A percentile compares a stretch with the other conserved stretches of the same genome.
Conservation (phyloP, 2,113 vertebrate species). For the Narcine bancroftii region DNA sequence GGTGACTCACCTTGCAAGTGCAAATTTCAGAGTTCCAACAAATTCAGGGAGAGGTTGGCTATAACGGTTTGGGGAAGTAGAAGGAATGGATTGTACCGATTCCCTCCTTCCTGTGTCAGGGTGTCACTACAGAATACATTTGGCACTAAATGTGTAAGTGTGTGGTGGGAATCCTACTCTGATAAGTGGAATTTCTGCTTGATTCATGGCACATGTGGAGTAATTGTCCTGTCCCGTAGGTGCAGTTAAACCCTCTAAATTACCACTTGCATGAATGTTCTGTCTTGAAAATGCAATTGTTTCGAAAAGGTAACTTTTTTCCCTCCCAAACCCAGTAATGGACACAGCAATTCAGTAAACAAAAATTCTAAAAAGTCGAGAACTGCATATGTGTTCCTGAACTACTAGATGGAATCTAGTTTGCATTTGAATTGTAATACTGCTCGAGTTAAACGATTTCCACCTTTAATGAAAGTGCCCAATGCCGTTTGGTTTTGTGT, state of each 20-base stretch:
- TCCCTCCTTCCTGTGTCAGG: background rate
- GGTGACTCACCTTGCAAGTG: background rate
- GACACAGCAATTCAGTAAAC: background rate
- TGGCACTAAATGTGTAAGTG: background rate
- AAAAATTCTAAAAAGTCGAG: background rate
- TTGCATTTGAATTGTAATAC: background rate
- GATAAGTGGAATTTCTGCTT: background rate
- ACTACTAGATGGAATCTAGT: background rate
- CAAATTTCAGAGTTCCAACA: background rate
- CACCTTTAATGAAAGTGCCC: background rate
- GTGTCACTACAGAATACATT: background rate
- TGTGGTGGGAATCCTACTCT: background rate
- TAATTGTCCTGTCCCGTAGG: background rate
- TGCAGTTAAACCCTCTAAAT: slow-evolving; percentile 26
- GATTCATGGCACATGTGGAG: background rate
- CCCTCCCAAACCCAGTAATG: background rate
- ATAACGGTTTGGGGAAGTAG: background rate
- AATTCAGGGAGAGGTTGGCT: background rate
- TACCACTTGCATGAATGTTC: background rate
- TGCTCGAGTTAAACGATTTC: background rate
- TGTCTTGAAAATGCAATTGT: background rate
- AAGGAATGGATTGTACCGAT: background rate
- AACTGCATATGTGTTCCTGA: background rate
- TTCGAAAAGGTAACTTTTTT: background rate
- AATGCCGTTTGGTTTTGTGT: background rate